Percentiles rank a stretch among this genome's conserved stretches.
phyloP scores from a whole-genome alignment of 2,113 vertebrate species.

The Grus americana region DNA sequence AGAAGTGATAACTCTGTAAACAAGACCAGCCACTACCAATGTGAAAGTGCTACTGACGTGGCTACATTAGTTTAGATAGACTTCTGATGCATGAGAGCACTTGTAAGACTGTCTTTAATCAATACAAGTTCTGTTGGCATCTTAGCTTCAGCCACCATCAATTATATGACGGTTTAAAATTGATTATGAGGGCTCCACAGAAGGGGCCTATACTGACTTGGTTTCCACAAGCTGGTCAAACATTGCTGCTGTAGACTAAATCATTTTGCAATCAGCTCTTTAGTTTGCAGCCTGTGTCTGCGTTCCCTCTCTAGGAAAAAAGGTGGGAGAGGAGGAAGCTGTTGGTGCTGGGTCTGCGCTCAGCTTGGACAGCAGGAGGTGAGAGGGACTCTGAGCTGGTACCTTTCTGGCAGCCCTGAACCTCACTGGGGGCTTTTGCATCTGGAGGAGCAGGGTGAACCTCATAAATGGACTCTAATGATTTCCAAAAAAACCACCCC shows the following conservation, averaged over 20 bases:
- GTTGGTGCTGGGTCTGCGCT: background rate
- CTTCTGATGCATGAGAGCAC: background rate
- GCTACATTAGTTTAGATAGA: background rate
- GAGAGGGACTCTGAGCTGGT: background rate
- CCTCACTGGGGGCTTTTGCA: rapidly evolving
- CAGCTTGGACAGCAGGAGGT: background rate
- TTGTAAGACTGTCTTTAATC: background rate
- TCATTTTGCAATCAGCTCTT: background rate
- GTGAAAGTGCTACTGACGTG: background rate
- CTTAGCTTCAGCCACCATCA: background rate
- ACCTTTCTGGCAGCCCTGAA: background rate
- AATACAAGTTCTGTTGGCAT: background rate
- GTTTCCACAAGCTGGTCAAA: background rate
- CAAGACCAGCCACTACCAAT: background rate
- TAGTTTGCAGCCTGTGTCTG: background rate
- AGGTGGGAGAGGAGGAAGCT: background rate
- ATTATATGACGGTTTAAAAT: background rate
- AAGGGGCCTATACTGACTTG: background rate
- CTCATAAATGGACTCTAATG: background rate
- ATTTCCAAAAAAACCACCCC: background rate
- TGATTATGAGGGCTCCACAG: background rate
- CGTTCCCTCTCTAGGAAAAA: background rate
- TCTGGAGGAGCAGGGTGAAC: background rate
- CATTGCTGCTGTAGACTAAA: background rate
- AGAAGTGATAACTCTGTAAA: background rate